Evolutionary conservation across 2,888 invertebrate genomes (phyloP).

Genomic region (Acholoe squamosa): DNA sequence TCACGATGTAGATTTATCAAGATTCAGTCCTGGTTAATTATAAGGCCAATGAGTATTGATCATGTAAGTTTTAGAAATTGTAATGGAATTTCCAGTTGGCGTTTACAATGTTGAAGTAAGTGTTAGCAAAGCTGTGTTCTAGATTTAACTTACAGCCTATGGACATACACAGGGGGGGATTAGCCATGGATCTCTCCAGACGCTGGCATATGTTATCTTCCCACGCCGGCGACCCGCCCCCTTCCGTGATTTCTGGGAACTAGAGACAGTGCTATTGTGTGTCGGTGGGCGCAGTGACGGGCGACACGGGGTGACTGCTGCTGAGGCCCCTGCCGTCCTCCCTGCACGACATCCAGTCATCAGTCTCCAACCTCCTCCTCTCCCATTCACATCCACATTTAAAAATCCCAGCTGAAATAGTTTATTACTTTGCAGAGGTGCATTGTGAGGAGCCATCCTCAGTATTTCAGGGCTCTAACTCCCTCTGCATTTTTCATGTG

Average conservation of each 20-base stretch:
- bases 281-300: background rate
- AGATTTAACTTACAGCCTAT: no score
- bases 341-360: background rate
- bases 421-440: background rate
- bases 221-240: slow-evolving; percentile 40
- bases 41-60: background rate
- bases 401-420: slow-evolving; percentile 17
- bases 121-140: no score
- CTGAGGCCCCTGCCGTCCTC: background rate
- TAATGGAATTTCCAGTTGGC: background rate
- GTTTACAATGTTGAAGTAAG: no score
- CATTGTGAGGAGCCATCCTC: background rate
- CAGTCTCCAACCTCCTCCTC: background rate
- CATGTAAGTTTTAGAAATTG: background rate
- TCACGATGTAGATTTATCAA: no score
- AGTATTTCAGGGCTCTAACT: background rate
- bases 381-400: background rate
- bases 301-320: background rate
- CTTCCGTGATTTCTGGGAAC: slow-evolving; percentile 43
- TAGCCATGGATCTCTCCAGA: background rate
- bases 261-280: slow-evolving; percentile 21
- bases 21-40: no score
- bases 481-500: slow-evolving; percentile 16
- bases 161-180: background rate
- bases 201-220: background rate